These are phyloP conservation scores for Athripsodes cinereus DNA, from an alignment of 2,888 invertebrate genomes.

Conservation along the genomic window DNA sequence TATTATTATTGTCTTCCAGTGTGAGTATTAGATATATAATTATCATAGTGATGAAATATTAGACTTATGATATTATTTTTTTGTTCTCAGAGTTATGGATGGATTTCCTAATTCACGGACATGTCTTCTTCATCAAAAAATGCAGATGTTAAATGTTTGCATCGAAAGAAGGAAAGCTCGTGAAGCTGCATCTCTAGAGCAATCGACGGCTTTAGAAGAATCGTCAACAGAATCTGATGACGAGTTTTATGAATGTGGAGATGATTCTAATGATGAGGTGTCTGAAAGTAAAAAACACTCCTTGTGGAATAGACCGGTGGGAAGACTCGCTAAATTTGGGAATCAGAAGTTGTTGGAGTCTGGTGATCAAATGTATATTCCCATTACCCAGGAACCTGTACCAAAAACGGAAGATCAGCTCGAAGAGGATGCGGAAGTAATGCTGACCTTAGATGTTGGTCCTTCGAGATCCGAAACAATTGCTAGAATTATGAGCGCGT, in stretches of 20 bases:
- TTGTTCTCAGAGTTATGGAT: conserved; percentile 57
- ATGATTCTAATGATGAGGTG: conserved; percentile 42
- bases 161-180: conserved; percentile 56
- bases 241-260: conserved; percentile 79
- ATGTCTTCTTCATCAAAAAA: conserved; percentile 89
- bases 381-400: conserved; percentile 84
- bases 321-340: conserved; percentile 63
- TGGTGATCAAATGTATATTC: conserved; percentile 69
- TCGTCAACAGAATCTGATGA: conserved; percentile 49
- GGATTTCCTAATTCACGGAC: conserved; percentile 84
- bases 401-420: conserved; percentile 97
- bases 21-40: too few relatives aligned
- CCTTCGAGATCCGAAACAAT: conserved; percentile 77
- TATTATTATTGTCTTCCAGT: too few relatives aligned
- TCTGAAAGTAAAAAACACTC: conserved; percentile 38
- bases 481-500: conserved; percentile 92
- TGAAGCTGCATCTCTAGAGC: conserved; percentile 40
- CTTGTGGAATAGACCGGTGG: conserved; percentile 59
- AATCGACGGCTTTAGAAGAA: conserved; percentile 40
- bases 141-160: conserved; percentile 81
- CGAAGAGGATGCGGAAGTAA: conserved; percentile 86
- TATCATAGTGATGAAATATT: too few relatives aligned
- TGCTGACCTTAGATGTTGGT: conserved; percentile 82
- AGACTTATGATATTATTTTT: too few relatives aligned
- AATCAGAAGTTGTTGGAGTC: conserved; percentile 60